Evolutionary conservation across 1,140 invertebrate genomes (phyloP).

Genomic region (Cherax destructor): DNA sequence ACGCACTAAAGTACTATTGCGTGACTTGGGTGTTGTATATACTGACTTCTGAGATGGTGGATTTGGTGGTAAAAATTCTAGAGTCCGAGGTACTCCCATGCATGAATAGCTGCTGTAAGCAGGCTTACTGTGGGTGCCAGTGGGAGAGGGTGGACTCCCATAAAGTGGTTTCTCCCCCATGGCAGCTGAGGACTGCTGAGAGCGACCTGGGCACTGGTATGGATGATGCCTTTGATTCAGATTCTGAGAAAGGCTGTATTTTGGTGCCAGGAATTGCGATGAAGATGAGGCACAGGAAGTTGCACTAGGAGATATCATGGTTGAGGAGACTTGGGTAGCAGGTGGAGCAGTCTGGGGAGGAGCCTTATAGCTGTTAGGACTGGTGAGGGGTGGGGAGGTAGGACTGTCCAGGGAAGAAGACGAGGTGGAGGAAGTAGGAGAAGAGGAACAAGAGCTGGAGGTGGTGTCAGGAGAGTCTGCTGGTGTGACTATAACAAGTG

Average conservation of each 20-base stretch:
- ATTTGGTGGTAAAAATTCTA: constrained; percentile 51
- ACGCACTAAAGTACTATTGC: constrained; percentile 30
- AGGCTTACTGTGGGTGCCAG: constrained; percentile 11
- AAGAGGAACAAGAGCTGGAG: constrained; percentile 41
- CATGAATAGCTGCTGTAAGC: constrained; percentile 40
- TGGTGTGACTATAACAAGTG: constrained; percentile 63
- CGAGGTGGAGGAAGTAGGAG: constrained; percentile 47
- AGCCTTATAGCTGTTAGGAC: constrained; percentile 29
- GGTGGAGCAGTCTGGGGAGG: not conserved
- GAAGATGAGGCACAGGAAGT: constrained; percentile 49
- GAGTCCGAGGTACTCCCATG: constrained; percentile 26
- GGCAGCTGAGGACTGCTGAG: constrained; percentile 25
- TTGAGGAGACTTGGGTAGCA: not conserved
- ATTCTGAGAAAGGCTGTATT: constrained; percentile 44
- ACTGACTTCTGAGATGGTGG: constrained; percentile 47
- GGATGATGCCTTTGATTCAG: constrained; percentile 53
- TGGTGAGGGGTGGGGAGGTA: constrained; percentile 26
- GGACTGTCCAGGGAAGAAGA: constrained; percentile 41
- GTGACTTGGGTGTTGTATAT: constrained; percentile 46
- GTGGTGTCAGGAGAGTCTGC: constrained; percentile 60
- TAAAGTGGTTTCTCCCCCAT: constrained; percentile 43
- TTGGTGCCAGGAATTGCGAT: constrained; percentile 62
- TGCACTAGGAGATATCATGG: constrained; percentile 8
- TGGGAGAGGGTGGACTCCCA: constrained; percentile 25
- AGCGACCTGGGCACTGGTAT: constrained; percentile 41